Conservation (phyloP, 2,888 invertebrate genomes). For the Sinopyrophorus schimmeli region DNA sequence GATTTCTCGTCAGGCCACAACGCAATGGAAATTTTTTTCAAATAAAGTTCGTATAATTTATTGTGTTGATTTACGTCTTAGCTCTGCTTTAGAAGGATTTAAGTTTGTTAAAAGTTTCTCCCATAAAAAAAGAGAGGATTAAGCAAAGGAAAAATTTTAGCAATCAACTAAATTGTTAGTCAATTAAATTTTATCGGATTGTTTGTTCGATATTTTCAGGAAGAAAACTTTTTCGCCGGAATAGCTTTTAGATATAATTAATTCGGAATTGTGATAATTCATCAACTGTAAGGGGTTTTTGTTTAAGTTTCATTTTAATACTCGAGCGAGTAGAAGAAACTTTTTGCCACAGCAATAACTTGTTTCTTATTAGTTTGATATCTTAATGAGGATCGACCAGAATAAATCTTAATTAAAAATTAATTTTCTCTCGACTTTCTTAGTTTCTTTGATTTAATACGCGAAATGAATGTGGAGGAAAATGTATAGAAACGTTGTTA, state of each 20-base stretch:
- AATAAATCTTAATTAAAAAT: conserved; percentile 24
- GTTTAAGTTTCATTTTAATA: conserved; percentile 15
- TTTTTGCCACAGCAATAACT: conserved; percentile 13
- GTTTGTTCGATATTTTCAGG: too few relatives aligned
- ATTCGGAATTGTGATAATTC: conserved; percentile 12
- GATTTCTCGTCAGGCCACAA: too few relatives aligned
- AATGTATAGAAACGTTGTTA: too few relatives aligned
- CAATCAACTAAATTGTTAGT: too few relatives aligned
- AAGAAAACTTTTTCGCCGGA: conserved; percentile 1
- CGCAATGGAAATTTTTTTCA: too few relatives aligned
- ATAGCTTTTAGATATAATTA: conserved; percentile 9
- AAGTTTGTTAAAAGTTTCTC: too few relatives aligned
- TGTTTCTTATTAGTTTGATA: conserved; percentile 22
- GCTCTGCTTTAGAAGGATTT: too few relatives aligned
- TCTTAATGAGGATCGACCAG: conserved; percentile 18
- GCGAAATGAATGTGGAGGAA: conserved; percentile 4
- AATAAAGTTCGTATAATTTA: too few relatives aligned
- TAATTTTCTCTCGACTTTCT: conserved; percentile 11
- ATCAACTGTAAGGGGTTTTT: conserved; percentile 14
- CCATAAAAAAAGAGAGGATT: too few relatives aligned
- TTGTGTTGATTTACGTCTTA: too few relatives aligned
- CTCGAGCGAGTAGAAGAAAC: conserved; percentile 7
- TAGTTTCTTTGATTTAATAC: conserved; percentile 9
- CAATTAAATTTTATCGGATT: too few relatives aligned
- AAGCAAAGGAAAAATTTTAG: too few relatives aligned